Evolutionary conservation across 2,888 invertebrate species (phyloP), one percentile per base, ranked within the genome.

Genomic region (Chorisops tibialis): DNA sequence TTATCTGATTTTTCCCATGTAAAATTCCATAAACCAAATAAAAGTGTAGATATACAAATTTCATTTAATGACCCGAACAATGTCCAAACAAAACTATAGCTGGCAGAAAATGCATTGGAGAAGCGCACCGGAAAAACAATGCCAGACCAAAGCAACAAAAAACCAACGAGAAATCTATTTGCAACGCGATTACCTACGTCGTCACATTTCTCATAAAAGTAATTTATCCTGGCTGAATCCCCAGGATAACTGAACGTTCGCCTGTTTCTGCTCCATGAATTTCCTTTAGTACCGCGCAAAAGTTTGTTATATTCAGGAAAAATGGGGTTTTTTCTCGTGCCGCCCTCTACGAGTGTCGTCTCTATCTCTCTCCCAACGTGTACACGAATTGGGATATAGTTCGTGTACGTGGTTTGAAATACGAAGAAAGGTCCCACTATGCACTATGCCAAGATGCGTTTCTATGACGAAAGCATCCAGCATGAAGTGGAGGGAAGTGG

Each of bases 161-260:
- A 48, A 48, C 12, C 21, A 35, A 49, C 16, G 24, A n/a, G n/a
- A 24, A 50, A 50, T 50, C 50, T 50, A 50, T 50, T 50, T 50
- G 30, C 50, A 35, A 50, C 35, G 30, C 50, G 50, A 50, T 50
- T 50, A 50, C 50, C 50, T n/a, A 50, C 50, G 50, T 50, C 50
- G 35, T 50, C 50, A 35, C 50, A 30, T 50, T 50, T 50, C 35
- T 30, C 50, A 50, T 50, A 50, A 50, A 50, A 50, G 50, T 50
- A 50, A 50, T 50, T 50, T 50, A 50, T 50, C 35, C 35, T 16
- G 14, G 35, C 14, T 16, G 35, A 50, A 50, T 50, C 50, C 50
- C 14, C 5, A 35, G 30, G 16, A 50, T 50, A 14, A 24, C 30
- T 30, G 30, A 30, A 30, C 30, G 9, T 30, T 30, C 30, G 5